Evolutionary conservation across 1,140 invertebrate genomes (phyloP), one percentile per base, ranked within the genome.

Genomic region (Eriosoma lanigerum): DNA sequence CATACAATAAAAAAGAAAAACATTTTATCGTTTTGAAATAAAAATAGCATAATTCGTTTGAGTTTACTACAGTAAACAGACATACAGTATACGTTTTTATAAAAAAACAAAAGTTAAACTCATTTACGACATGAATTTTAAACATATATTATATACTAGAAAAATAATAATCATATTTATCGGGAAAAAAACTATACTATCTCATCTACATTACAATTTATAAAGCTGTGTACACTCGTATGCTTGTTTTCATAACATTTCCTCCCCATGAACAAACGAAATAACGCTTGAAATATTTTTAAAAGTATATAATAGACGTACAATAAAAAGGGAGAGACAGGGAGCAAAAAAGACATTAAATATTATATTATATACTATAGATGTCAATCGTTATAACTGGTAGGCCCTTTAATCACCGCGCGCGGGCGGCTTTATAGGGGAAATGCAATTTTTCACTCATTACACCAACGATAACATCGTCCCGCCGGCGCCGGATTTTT

Each of bases 381-480:
- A 62, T 46, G 68, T 58, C 52, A 78, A 44, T 60, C 75, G 75
- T 78, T 78, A 38, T 38, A 78, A 48, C 75, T 56, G 75, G 75
- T 78, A 29, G 21, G 17, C 24, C 48, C 48, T 62, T 66, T 78
- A 78, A 62, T 78, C 75, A 29, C 75, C 32, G 24, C 32, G 26
- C 10, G 38, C 32, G 21, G 54, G 24, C 19, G 38, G n/a, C 13
- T 38, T 38, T 38, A 46, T 1, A 60, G 17, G 38, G 75, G 75
- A 78, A 78, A 62, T 48, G 75, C 56, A 78, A 78, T 78, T 78
- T 78, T 78, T 78, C 75, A 78, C 75, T 78, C 75, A 62, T 78
- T 78, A 78, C 75, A 58, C 56, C 75, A 62, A 78, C 38, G 75
- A 78, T 78, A 78, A 78, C 75, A 78, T 78, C 56, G 50, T 46